phyloP scores from a whole-genome alignment of 2,797 vertebrate species.

The Paedocypris micromegethes region DNA sequence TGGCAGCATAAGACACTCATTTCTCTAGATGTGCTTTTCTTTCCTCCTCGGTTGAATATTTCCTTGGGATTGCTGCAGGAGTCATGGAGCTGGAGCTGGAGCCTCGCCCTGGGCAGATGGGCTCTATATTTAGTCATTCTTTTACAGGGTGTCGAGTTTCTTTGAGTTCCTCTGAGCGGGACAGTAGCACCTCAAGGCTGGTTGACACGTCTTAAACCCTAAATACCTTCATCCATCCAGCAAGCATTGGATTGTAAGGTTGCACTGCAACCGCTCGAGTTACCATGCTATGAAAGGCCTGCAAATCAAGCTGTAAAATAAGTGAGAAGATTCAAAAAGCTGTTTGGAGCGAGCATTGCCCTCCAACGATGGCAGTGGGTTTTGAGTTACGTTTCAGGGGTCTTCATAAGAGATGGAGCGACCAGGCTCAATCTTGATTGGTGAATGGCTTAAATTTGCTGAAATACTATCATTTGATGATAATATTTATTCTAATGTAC shows the following conservation, averaged over 20 bases:
- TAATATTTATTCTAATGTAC: no score
- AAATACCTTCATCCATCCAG: conserved; percentile 1
- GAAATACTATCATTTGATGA: no score
- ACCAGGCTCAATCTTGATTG: no score
- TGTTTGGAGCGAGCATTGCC: no score
- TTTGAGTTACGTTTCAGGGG: no score
- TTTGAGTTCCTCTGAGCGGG: conserved; percentile 34
- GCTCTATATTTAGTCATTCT: conserved; percentile 67
- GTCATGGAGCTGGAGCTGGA: conserved; percentile 34
- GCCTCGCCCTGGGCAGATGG: conserved; percentile 62
- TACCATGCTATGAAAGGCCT: conserved; percentile 8
- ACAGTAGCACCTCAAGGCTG: conserved; percentile 38
- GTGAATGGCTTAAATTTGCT: no score
- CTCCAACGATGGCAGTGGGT: no score
- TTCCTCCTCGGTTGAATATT: not conserved
- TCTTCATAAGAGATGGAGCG: no score
- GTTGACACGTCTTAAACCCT: conserved; percentile 25
- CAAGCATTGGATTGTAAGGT: conserved; percentile 43
- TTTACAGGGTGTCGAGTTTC: conserved; percentile 65
- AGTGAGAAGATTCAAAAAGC: no score
- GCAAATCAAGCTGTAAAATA: no score
- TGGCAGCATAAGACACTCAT: no score
- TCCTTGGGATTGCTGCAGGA: conserved; percentile 19
- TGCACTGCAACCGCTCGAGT: conserved; percentile 18
- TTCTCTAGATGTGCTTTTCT: not conserved